Percentiles rank a stretch among this genome's conserved stretches.
Conservation (phyloP, 2,113 vertebrate species). For the Chroicocephalus ridibundus region DNA sequence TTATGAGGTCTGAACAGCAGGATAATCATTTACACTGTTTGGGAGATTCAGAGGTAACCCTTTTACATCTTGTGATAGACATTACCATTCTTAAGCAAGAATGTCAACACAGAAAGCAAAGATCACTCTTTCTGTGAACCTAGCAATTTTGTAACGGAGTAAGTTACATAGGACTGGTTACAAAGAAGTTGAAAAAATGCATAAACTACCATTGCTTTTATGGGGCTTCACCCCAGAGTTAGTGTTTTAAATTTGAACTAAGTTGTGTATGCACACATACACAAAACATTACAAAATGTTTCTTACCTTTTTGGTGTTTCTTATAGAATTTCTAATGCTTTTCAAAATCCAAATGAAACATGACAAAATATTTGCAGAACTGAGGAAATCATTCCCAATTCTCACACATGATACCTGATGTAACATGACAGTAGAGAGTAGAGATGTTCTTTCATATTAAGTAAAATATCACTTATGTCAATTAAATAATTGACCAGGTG, state of each 20-base stretch:
- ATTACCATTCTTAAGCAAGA: neutral
- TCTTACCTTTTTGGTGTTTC: neutral
- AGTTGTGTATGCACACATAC: neutral
- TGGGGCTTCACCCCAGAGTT: neutral
- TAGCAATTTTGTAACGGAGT: neutral
- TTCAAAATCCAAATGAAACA: neutral
- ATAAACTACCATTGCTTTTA: neutral
- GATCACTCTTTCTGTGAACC: neutral
- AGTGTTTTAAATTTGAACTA: neutral
- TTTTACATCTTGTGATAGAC: neutral
- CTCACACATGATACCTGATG: neutral
- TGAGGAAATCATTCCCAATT: neutral
- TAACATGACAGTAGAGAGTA: neutral
- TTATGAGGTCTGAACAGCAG: neutral
- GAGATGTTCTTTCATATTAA: constrained; percentile 25
- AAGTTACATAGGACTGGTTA: neutral
- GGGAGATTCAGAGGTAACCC: neutral
- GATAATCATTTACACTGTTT: neutral
- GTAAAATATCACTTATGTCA: neutral
- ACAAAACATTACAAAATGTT: neutral
- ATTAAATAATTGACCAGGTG: constrained; percentile 26
- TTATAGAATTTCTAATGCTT: neutral
- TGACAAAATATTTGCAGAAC: neutral
- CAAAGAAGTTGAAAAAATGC: neutral
- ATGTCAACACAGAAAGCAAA: neutral